Evolutionary conservation across 2,888 invertebrate genomes (phyloP), one percentile per base, ranked within the genome.

Genomic region (Drosophila mayaguana): DNA sequence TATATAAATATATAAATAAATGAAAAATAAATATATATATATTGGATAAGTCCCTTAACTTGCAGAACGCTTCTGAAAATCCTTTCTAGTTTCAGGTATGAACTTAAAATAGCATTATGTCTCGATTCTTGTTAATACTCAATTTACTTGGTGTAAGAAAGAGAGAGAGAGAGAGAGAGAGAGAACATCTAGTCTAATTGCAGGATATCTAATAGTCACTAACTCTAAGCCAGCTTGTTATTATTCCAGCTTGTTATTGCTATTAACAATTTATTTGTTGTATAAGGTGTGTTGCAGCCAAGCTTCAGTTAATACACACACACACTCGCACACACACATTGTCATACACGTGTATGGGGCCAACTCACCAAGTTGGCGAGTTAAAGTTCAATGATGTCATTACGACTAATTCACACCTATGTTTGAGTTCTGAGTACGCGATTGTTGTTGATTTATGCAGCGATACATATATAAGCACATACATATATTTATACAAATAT

Each of bases 361-460:
- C 67, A 62, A 72, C 80, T 81, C 80, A 71, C 48, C 69, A 64
- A 75, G 73, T 72, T 89, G 75, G 72, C 84, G 73, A 85, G 89
- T 89, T 85, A 89, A 86, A 89, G 86, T 86, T 89, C 88, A 86
- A 85, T 86, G 86, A 86, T 89, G 86, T 86, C 86, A 89, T 86
- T 86, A 89, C 83, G 76, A 83, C 88, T 89, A 85, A 89, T 88
- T 88, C 90, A 89, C 89, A 89, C 90, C 86, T 89, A 84, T 81
- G 79, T 81, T 85, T 89, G 89, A 87, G 70, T 89, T 83, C 89
- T 80, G 71, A 73, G 76, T 80, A 88, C 65, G 78, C 71, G 69
- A 70, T 70, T 78, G 63, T 40, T 54, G 72, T 65, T 57, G 48
- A 51, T 46, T 59, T 64, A 54, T 63, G 57, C 75, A 62, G 69